Percentiles rank a stretch among this genome's conserved stretches.
Evolutionary conservation across 2,113 vertebrate genomes (phyloP).

Genomic region (Amphiprion percula): DNA sequence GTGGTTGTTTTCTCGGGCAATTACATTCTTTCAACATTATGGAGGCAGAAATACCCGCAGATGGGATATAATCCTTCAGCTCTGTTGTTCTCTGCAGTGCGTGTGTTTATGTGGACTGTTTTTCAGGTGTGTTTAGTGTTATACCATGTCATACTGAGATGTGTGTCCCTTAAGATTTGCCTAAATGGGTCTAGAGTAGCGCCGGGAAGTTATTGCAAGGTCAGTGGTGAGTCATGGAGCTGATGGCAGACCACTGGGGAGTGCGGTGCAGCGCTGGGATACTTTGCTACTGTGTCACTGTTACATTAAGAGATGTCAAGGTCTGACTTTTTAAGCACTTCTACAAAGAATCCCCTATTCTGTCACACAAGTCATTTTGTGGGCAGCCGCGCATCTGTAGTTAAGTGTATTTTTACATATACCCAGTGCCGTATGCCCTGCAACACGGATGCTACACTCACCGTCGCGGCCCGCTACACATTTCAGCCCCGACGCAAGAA

Average conservation of each 20-base stretch:
- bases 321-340: slow-evolving; percentile 53
- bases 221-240: slow-evolving; percentile 69
- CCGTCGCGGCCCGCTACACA: slow-evolving; percentile 20
- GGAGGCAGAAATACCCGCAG: slow-evolving; percentile 38
- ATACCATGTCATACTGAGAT: slow-evolving; percentile 22
- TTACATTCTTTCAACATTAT: slow-evolving; percentile 61
- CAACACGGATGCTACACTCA: slow-evolving; percentile 51
- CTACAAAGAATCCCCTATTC: slow-evolving; percentile 48
- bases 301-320: slow-evolving; percentile 64
- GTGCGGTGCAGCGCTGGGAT: slow-evolving; percentile 37
- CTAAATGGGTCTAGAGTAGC: slow-evolving; percentile 56
- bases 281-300: slow-evolving; percentile 74
- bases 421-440: slow-evolving; percentile 46
- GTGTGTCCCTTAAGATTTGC: slow-evolving; percentile 53
- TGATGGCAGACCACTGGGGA: slow-evolving; percentile 50
- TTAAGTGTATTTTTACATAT: slow-evolving; percentile 63
- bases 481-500: slow-evolving; percentile 45
- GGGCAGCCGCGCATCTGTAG: slow-evolving; percentile 49
- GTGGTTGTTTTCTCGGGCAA: slow-evolving; percentile 62
- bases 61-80: slow-evolving; percentile 47
- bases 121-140: slow-evolving; percentile 66
- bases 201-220: slow-evolving; percentile 68
- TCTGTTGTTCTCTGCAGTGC: slow-evolving; percentile 17
- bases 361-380: slow-evolving; percentile 44
- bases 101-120: slow-evolving; percentile 8